Conservation (phyloP, 1,140 invertebrate genomes). For the Drosophila virilis region DNA sequence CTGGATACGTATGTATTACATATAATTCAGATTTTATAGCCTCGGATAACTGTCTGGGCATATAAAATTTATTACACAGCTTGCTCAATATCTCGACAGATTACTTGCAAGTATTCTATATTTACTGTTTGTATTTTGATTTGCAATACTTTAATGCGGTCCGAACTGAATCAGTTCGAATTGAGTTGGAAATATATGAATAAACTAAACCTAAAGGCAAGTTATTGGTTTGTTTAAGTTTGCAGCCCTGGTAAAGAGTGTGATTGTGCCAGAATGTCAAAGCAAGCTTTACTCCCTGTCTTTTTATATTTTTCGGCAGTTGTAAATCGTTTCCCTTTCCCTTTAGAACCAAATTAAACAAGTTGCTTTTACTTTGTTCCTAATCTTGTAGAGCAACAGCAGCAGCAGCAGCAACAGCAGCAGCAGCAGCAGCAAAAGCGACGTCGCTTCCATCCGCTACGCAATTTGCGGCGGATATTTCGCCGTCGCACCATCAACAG, state of each 20-base stretch:
- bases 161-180: too few relatives aligned
- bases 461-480: constrained; percentile 81
- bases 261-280: background rate
- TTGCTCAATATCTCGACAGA: background rate
- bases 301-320: background rate
- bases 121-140: background rate
- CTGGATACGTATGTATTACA: constrained; percentile 1
- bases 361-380: constrained; percentile 1
- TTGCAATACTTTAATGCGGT: too few relatives aligned
- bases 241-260: too few relatives aligned
- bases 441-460: constrained; percentile 81
- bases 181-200: too few relatives aligned
- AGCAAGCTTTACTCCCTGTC: constrained; percentile 9
- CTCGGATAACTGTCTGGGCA: background rate
- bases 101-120: background rate
- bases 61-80: background rate
- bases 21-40: background rate
- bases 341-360: constrained; percentile 21
- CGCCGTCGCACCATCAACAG: constrained; percentile 79
- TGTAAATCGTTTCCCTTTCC: constrained; percentile 29
- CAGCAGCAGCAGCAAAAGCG: constrained; percentile 73
- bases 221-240: too few relatives aligned
- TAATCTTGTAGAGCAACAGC: constrained; percentile 57
- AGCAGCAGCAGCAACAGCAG: constrained; percentile 48
- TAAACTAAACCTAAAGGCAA: too few relatives aligned